phyloP scores from a whole-genome alignment of 2,797 vertebrate species.

The Danio aesculapii region DNA sequence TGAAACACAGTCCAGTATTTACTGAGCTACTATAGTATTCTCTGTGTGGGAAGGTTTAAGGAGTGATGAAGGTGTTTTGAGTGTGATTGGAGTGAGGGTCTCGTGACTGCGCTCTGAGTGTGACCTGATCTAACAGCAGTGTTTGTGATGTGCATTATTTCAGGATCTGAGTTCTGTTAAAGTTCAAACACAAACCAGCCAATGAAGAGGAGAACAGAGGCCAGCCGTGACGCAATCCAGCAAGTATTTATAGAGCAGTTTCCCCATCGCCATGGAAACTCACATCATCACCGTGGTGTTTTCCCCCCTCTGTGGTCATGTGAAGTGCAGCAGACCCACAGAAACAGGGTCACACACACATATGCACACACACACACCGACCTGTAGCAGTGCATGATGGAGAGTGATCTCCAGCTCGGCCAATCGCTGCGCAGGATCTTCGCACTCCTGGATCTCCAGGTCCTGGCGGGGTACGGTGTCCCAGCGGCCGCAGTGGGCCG shows the following conservation, averaged over 20 bases:
- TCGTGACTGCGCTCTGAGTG: no score
- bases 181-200: neutral
- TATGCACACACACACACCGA: constrained; percentile 57
- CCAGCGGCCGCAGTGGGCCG: constrained; percentile 91
- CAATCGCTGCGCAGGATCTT: constrained; percentile 88
- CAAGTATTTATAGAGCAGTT: constrained; percentile 52
- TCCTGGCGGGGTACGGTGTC: constrained; percentile 94
- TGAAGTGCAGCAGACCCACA: constrained; percentile 79
- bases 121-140: no score
- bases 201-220: constrained; percentile 1
- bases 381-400: constrained; percentile 90
- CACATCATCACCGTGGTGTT: constrained; percentile 61
- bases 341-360: constrained; percentile 72
- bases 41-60: no score
- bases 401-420: constrained; percentile 96
- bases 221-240: constrained; percentile 7
- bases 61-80: no score
- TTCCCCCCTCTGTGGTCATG: constrained; percentile 75
- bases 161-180: no score
- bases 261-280: constrained; percentile 64
- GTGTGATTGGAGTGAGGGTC: no score
- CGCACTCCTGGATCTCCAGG: constrained; percentile 87
- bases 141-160: no score
- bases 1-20: no score
- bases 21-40: no score